Evolutionary conservation across 2,113 vertebrate genomes (phyloP), one percentile per base, ranked within the genome.

Genomic region (Oncorhynchus tshawytscha): DNA sequence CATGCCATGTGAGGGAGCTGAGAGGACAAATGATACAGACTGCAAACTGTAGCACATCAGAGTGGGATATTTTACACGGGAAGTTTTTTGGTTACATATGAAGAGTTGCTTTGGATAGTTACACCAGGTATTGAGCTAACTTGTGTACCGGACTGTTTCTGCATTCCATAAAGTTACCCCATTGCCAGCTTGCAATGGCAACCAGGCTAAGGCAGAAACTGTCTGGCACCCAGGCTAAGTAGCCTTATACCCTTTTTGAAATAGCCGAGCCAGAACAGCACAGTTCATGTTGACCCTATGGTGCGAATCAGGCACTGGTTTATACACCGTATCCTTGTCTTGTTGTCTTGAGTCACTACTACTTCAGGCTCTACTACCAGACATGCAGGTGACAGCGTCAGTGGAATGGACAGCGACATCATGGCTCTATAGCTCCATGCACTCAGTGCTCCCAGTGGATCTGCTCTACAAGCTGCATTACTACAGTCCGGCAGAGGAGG

Each of bases 401-500:
- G 83, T 82, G 81, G 60, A 72, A 88, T 74, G 87, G 49, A 62
- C 48, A 54, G 80, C 78, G 84, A 78, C 72, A 15, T 71, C 72
- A 15, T 67, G 82, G 72, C 80, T 84, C 82, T 79, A 18, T 54
- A 82, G 74, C 67, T 81, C 80, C 93, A 92, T 92, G 90, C 92
- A 81, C 68, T 65, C 15, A 51, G 34, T 79, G 76, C 24, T 75
- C 71, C 77, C 20, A 60, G 78, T 81, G 74, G 54, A 20, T 59
- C 51, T 20, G 9, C 5, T 59, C 31, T 48, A 70, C 31, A 22
- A 62, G 49, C n/a, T 51, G 49, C 59, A 81, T 82, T 68, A 81
- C 85, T 82, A 88, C 22, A n/a, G 87, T 82, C 91, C 91, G 92
- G 92, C 91, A 92, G 86, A 89, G 82, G 90, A 90, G 79, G 90